A percentile compares a stretch with the other conserved stretches of the same genome.
Conservation (phyloP, 2,797 vertebrate species). For the Antrozous pallidus region DNA sequence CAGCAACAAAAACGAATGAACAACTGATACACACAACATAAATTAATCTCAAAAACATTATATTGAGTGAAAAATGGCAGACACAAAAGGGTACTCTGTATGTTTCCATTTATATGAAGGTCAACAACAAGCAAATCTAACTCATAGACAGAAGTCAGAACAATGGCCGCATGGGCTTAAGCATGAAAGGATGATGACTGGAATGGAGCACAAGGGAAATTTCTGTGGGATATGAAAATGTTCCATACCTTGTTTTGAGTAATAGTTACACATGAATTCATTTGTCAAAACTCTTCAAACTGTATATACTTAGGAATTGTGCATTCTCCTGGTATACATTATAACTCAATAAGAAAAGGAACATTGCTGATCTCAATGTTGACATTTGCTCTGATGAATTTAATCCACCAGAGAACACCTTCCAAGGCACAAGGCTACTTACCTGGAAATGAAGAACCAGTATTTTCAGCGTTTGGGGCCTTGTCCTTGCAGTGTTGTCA, state of each 20-base stretch:
- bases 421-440: neutral
- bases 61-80: neutral
- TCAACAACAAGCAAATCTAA: neutral
- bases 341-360: neutral
- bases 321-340: neutral
- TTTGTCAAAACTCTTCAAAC: neutral
- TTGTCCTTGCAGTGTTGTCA: neutral
- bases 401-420: neutral
- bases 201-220: neutral
- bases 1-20: neutral
- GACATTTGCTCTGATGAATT: neutral
- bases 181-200: accelerated
- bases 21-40: neutral
- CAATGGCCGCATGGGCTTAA: neutral
- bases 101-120: neutral
- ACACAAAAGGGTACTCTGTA: neutral
- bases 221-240: neutral
- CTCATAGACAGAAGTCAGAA: neutral
- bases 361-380: neutral
- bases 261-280: neutral
- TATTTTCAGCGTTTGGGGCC: neutral
- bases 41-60: neutral
- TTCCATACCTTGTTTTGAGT: neutral
- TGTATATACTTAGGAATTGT: neutral
- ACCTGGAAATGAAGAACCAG: neutral